These are phyloP conservation scores for Meliscaeva auricollis DNA, from an alignment of 2,888 invertebrate genomes.

Conservation along the genomic window DNA sequence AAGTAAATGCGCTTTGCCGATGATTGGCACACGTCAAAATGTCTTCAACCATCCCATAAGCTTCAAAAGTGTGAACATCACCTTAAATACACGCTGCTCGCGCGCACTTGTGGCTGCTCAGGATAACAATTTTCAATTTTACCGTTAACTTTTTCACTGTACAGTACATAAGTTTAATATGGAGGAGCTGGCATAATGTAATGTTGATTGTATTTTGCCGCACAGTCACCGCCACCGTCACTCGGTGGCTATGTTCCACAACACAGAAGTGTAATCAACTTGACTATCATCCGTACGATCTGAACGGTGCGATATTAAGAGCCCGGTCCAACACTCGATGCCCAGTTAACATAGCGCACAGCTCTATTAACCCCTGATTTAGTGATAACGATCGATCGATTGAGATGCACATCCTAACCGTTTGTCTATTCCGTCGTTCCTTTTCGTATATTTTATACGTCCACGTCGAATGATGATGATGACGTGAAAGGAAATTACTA, in stretches of 20 bases:
- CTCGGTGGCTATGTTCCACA: slow-evolving; percentile 39
- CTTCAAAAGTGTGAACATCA: slow-evolving; percentile 68
- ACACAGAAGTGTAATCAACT: slow-evolving; percentile 57
- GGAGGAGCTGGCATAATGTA: neutral
- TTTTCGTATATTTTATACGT: neutral
- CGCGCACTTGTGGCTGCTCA: slow-evolving; percentile 9
- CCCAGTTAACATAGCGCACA: slow-evolving; percentile 39
- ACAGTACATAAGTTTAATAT: neutral
- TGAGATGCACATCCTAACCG: slow-evolving; percentile 54
- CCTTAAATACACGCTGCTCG: slow-evolving; percentile 33
- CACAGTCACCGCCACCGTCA: too few species aligned
- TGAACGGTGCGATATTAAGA: slow-evolving; percentile 64
- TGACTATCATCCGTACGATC: slow-evolving; percentile 51
- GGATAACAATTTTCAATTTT: slow-evolving; percentile 60
- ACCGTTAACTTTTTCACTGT: slow-evolving; percentile 56
- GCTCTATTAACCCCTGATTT: slow-evolving; percentile 74
- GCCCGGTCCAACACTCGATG: slow-evolving; percentile 28
- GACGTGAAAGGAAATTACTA: slow-evolving; percentile 73
- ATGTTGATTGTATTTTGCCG: neutral
- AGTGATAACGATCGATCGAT: slow-evolving; percentile 75
- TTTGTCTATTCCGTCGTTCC: neutral
- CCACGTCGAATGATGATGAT: slow-evolving; percentile 48
- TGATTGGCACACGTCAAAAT: slow-evolving; percentile 71
- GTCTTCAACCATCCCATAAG: neutral
- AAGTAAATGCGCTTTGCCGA: slow-evolving; percentile 51